Evolutionary conservation across 2,888 invertebrate genomes (phyloP), one percentile per base, ranked within the genome.

Genomic region (Erebia aethiops): DNA sequence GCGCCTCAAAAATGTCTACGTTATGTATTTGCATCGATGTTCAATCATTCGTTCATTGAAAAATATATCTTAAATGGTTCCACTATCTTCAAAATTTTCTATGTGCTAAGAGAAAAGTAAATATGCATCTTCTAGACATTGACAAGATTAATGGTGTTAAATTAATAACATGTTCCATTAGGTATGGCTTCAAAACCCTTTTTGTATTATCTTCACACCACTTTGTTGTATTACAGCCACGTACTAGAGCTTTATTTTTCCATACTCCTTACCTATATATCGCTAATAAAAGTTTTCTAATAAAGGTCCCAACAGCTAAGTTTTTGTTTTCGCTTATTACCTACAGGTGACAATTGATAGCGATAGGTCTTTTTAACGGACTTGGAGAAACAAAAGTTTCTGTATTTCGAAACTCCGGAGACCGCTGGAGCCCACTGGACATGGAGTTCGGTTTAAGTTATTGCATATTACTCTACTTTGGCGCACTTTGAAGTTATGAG

Each of bases 341-440:
- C 83, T 87, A 86, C 87, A 82, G 88, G 91, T 92, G 92, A 91
- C 92, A 92, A 92, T 92, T 91, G 91, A 92, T 92, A 87, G 83
- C 84, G 80, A 90, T 89, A 84, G 88, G 83, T 88, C 86, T 88
- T 89, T 90, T 88, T 88, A 88, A 88, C 86, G 86, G 85, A 87
- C 88, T 90, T 89, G 78, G 79, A 69, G 77, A 82, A 79, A 76
- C 73, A 73, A 77, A 78, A 78, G 75, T 80, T 79, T 77, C 76
- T 74, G 71, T 70, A 71, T 75, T 62, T 61, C 57, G 72, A 75
- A 72, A 75, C 75, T 77, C 72, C 61, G 67, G 70, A 58, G 75
- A 62, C 65, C 63, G 60, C 41, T 69, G 46, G 26, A 57, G 62
- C 51, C 21, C 63, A 49, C 46, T 18, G 67, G 63, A 63, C 57